Percentiles rank a stretch among this genome's conserved stretches.
Evolutionary conservation across 2,888 invertebrate species (phyloP).

Genomic region (Cerastis leucographa): DNA sequence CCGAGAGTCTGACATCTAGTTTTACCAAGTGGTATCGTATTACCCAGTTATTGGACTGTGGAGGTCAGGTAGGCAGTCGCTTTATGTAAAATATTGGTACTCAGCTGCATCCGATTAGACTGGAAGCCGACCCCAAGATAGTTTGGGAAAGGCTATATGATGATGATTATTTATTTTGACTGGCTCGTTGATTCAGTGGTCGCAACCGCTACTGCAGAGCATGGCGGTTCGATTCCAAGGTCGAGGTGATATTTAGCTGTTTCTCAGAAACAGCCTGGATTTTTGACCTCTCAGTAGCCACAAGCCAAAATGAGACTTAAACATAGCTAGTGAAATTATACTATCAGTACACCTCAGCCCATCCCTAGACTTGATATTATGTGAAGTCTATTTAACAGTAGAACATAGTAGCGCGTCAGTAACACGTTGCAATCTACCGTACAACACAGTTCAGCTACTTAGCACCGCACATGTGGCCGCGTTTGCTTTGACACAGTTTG

Average conservation of each 20-base stretch:
- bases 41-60: too few relatives aligned
- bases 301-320: neutral
- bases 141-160: too few relatives aligned
- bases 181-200: neutral
- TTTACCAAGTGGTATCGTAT: too few relatives aligned
- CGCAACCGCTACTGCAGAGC: neutral
- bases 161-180: neutral
- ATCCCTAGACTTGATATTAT: neutral
- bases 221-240: neutral
- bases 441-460: constrained; percentile 34
- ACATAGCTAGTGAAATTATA: neutral
- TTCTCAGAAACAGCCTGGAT: neutral
- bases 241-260: too few relatives aligned
- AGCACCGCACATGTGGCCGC: constrained; percentile 43
- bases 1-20: too few relatives aligned
- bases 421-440: constrained; percentile 12
- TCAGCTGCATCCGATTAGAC: too few relatives aligned
- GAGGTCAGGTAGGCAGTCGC: too few relatives aligned
- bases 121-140: too few relatives aligned
- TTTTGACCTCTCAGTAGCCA: too few relatives aligned
- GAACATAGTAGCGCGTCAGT: neutral
- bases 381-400: neutral
- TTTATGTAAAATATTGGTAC: too few relatives aligned
- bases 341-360: neutral
- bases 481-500: constrained; percentile 51